Conservation (phyloP, 2,113 vertebrate genomes). For the Microtus oregoni region DNA sequence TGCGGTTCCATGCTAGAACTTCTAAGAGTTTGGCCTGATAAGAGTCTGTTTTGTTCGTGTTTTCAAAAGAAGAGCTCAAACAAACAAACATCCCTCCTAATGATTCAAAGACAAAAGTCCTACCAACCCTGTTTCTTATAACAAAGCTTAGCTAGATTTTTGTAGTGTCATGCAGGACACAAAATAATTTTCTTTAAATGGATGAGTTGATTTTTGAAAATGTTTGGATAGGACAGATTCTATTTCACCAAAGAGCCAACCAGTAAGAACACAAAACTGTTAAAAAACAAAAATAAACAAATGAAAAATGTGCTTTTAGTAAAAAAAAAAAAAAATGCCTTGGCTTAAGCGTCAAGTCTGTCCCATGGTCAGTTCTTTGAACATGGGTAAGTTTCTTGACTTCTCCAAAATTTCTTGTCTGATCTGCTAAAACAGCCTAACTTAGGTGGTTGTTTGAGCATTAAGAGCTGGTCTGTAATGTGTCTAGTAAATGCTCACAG, state of each 20-base stretch:
- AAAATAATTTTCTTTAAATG: constrained; percentile 28
- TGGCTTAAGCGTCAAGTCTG: background rate
- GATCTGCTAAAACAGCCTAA: constrained; percentile 40
- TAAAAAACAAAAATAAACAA: background rate
- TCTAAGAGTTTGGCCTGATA: background rate
- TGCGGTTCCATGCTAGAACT: background rate
- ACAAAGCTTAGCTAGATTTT: background rate
- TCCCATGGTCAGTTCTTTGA: constrained; percentile 18
- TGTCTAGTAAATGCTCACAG: constrained; percentile 50
- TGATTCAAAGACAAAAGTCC: background rate
- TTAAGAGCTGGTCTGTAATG: constrained; percentile 59
- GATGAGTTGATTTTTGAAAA: background rate
- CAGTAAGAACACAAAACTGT: background rate
- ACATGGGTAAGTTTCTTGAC: constrained; percentile 38
- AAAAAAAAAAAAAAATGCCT: background rate
- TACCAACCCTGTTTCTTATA: background rate
- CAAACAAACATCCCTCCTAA: background rate
- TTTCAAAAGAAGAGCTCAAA: background rate
- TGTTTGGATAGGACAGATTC: background rate
- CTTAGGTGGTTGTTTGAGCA: background rate
- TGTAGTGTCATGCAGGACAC: background rate
- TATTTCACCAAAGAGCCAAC: background rate
- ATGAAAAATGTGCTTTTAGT: no score
- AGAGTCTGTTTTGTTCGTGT: background rate
- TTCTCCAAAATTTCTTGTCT: constrained; percentile 24